phyloP scores from a whole-genome alignment of 1,140 invertebrate genomes.

The Anastrepha ludens region DNA sequence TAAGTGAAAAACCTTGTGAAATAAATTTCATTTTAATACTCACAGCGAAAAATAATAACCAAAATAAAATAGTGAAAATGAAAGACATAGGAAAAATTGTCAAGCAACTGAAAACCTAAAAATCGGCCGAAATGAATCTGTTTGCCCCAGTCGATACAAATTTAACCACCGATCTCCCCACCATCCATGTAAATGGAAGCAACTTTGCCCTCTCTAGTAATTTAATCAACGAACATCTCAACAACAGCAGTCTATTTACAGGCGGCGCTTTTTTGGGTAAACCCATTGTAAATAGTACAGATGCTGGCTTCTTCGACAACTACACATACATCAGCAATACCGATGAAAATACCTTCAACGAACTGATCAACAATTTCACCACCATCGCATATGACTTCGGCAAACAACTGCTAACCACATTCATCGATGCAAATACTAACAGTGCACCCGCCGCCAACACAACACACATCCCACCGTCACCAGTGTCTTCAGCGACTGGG shows the following conservation, averaged over 20 bases:
- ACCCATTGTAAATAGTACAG: background rate
- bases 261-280: background rate
- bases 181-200: background rate
- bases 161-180: constrained; percentile 24
- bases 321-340: background rate
- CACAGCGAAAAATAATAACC: background rate
- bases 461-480: background rate
- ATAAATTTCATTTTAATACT: too few species aligned
- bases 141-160: background rate
- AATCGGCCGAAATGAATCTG: constrained; percentile 7
- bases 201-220: background rate
- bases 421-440: background rate
- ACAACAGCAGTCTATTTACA: background rate
- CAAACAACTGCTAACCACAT: constrained; percentile 5
- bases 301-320: background rate
- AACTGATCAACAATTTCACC: constrained; percentile 8
- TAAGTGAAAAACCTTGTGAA: too few species aligned
- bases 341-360: constrained; percentile 12
- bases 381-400: constrained; percentile 24
- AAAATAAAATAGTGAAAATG: constrained; percentile 22
- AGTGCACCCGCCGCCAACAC: background rate
- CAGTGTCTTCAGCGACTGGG: background rate
- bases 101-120: background rate
- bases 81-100: background rate
- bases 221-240: background rate